phyloP scores from a whole-genome alignment of 2,113 vertebrate genomes.

The Octodon degus region DNA sequence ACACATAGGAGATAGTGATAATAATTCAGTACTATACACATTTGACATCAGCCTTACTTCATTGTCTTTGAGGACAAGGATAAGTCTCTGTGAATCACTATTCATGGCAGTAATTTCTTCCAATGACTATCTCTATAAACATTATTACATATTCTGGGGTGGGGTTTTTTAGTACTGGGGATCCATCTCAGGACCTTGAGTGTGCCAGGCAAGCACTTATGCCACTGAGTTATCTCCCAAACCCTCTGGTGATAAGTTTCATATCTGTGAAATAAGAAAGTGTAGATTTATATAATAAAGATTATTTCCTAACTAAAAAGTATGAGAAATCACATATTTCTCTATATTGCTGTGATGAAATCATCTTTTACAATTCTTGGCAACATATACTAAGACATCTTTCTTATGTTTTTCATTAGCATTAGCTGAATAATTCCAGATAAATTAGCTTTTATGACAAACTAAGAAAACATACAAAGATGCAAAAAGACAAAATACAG shows the following conservation, averaged over 20 bases:
- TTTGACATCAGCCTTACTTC: constrained; percentile 2
- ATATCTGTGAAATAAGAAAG: not conserved
- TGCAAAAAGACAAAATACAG: not conserved
- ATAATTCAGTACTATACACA: not conserved
- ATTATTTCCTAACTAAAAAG: not conserved
- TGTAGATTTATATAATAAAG: not conserved
- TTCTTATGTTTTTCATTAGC: not conserved
- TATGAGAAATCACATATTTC: not conserved
- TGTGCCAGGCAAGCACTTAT: too few relatives aligned
- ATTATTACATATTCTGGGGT: not conserved
- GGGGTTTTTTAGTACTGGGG: too few relatives aligned
- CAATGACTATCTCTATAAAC: not conserved
- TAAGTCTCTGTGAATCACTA: not conserved
- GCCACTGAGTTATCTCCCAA: too few relatives aligned
- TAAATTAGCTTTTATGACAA: not conserved
- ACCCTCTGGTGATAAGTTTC: not conserved
- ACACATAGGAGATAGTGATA: not conserved
- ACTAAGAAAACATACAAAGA: not conserved
- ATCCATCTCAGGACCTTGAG: too few relatives aligned
- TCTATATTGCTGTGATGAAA: not conserved
- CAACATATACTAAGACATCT: not conserved
- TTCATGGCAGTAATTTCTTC: not conserved
- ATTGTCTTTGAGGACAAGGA: not conserved
- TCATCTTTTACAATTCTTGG: not conserved
- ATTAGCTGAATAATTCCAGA: not conserved